Evolutionary conservation across 2,888 invertebrate genomes (phyloP), one percentile per base, ranked within the genome.

Genomic region (Prosapia bicincta): DNA sequence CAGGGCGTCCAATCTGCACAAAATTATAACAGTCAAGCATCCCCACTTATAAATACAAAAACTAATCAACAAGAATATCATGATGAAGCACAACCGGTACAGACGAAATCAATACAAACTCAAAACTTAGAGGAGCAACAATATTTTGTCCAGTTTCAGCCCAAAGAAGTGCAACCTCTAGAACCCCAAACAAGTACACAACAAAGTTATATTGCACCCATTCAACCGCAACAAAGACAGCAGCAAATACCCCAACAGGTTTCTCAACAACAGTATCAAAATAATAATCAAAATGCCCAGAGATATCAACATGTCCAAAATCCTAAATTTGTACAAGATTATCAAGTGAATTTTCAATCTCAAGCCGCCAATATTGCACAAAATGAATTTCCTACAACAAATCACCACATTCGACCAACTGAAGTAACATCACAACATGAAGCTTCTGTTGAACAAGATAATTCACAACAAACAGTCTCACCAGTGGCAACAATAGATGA

Each of bases 211-310:
- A 15, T 38, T 24, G 25, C 38, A 78, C 81, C 0, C 81, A 81
- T 3, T 78, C 81, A 25, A 82, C 82, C 0, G 79, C 83, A 5
- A 80, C 54, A 66, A 65, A 32, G 13, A 10, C 66, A 72, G 20
- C 72, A 66, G 24, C 66, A 26, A 32, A 38, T 25, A 65, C 26
- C 65, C 26, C 65, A 71, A 71, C 30, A 71, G 25, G 13, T 54
- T 54, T 9, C 54, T 54, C 54, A 54, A 54, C 20, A 54, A 20
- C 43, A 71, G 13, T 28, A 65, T 23, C 72, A 72, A 54, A n/a
- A 54, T 3, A 54, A 20, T 20, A 54, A 20, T 20, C 54, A 54
- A 20, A 54, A 20, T 54, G 54, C n/a, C 20, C 54, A 54, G 20
- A 54, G 54, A 54, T 20, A 20, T 20, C 54, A 54, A 2, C 54